Base-by-base conservation (phyloP, 2,888 invertebrate genomes). In the Cerastis rubricosa region DNA sequence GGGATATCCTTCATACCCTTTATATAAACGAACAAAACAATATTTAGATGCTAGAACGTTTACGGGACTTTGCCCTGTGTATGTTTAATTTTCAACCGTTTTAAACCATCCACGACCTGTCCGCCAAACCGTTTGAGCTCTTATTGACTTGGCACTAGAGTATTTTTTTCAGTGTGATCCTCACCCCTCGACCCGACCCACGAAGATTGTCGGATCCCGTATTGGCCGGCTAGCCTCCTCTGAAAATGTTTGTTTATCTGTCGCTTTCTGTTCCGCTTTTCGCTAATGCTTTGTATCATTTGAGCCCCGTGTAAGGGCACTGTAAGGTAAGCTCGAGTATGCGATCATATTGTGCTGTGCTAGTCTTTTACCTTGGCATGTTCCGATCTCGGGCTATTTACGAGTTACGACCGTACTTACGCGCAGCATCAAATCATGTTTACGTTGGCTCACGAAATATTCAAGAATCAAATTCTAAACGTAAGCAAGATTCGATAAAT, bases 111-210 rank as follows among this genome's bases (percentile, higher is more conserved):
- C 83, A 83, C 90, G 86, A 93, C 93, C 92, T 93, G 92, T 93
- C 93, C 92, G 95, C 95, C 95, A 93, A 93, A 94, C 94, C 92
- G 92, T 94, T 94, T 92, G 92, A 90, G 96, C 94, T 95, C 95
- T 94, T 95, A 95, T 95, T 94, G 95, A 96, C 94, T 93, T 95
- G 96, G 96, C 96, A 95, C 95, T 96, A 97, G 96, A 97, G 95
- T 96, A 94, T 96, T 95, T 96, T 96, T 97, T 97, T 96, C 97
- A 97, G 97, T 97, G 96, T 96, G 93, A 92, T 94, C 96, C 96
- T 95, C 96, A 97, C 97, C 97, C 97, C 97, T 96, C 97, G 97
- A 97, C 97, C 97, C 95, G 97, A 97, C 96, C 94, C 94, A 92
- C 92, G 95, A 94, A 94, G 94, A 94, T 89, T 93, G 93, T 94